These are phyloP conservation scores for Pollicipes pollicipes DNA, from an alignment of 1,140 invertebrate genomes.

Conservation along the genomic window DNA sequence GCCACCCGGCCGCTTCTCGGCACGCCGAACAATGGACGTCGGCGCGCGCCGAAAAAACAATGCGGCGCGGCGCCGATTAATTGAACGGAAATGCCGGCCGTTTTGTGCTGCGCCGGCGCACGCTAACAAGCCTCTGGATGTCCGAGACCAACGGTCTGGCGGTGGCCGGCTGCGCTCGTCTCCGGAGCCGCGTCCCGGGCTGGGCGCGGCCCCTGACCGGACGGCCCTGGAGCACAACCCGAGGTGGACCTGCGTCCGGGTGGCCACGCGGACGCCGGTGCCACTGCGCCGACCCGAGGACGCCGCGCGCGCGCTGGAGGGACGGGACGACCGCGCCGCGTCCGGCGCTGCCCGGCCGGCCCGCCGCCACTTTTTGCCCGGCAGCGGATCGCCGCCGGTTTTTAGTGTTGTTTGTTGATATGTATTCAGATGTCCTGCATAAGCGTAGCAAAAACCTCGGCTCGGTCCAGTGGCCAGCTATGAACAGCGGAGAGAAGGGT, in stretches of 20 bases:
- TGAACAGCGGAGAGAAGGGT: background rate
- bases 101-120: background rate
- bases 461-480: background rate
- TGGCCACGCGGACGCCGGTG: no score
- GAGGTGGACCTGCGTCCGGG: no score
- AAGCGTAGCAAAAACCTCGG: background rate
- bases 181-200: no score
- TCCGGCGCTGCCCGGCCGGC: no score
- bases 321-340: no score
- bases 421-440: conserved; percentile 1
- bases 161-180: no score
- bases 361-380: background rate
- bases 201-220: no score
- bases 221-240: no score
- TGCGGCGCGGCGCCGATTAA: background rate
- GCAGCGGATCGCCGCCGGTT: background rate
- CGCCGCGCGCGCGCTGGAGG: no score
- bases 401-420: background rate
- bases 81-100: background rate
- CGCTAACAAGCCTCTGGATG: background rate
- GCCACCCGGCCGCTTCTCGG: no score
- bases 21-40: background rate
- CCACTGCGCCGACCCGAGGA: no score
- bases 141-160: no score
- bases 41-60: background rate